phyloP scores from a whole-genome alignment of 2,888 invertebrate genomes.

The Cinara cedri region DNA sequence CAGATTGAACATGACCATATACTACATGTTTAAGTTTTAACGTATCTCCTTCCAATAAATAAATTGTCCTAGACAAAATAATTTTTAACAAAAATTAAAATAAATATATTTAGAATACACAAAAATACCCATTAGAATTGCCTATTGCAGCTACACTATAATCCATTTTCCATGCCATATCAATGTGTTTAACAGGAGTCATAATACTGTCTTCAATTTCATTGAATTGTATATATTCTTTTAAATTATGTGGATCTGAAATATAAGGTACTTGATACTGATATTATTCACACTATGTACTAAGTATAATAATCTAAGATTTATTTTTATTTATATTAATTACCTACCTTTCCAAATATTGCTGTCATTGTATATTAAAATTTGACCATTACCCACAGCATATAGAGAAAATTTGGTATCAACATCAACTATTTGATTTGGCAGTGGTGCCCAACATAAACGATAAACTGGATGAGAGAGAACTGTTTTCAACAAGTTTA shows the following conservation, averaged over 20 bases:
- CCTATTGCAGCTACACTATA: slow-evolving; percentile 69
- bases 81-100: neutral
- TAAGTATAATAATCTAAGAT: no score
- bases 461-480: slow-evolving; percentile 69
- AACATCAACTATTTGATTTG: slow-evolving; percentile 44
- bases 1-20: slow-evolving; percentile 59
- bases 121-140: slow-evolving; percentile 69
- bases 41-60: slow-evolving; percentile 47
- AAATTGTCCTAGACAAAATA: slow-evolving; percentile 33
- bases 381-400: slow-evolving; percentile 70
- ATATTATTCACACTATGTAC: no score
- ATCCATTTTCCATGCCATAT: slow-evolving; percentile 71
- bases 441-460: slow-evolving; percentile 70
- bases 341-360: slow-evolving; percentile 47
- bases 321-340: neutral
- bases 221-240: slow-evolving; percentile 45
- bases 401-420: slow-evolving; percentile 44
- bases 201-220: slow-evolving; percentile 37
- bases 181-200: slow-evolving; percentile 36
- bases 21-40: slow-evolving; percentile 44
- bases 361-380: slow-evolving; percentile 65
- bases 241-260: slow-evolving; percentile 37
- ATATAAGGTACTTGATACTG: neutral
- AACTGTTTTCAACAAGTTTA: slow-evolving; percentile 67
- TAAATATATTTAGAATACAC: neutral